Percentiles rank a stretch among this genome's conserved stretches.
phyloP scores from a whole-genome alignment of 2,113 vertebrate genomes.

The Petrocephalus zakoni region DNA sequence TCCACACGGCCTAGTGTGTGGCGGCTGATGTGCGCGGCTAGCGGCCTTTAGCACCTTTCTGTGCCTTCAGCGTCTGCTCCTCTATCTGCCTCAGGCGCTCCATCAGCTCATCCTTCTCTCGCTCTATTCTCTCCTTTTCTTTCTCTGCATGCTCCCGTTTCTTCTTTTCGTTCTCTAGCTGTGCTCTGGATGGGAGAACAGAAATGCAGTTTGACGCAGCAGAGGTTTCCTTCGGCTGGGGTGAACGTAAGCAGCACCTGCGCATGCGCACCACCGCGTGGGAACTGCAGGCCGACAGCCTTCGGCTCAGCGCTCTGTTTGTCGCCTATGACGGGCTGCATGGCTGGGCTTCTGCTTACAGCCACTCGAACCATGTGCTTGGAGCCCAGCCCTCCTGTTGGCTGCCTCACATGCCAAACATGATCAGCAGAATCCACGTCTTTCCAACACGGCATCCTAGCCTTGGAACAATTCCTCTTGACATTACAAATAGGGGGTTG shows the following conservation, averaged over 20 bases:
- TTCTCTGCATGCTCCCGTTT: constrained; percentile 92
- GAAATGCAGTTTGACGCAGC: neutral
- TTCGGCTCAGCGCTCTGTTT: neutral
- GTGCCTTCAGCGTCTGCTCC: constrained; percentile 88
- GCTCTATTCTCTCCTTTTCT: constrained; percentile 92
- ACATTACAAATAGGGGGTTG: neutral
- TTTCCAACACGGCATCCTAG: neutral
- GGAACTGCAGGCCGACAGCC: neutral
- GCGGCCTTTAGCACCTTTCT: constrained; percentile 70
- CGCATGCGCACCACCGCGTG: neutral
- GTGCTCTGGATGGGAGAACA: constrained; percentile 66
- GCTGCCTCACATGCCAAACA: neutral
- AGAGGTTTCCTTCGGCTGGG: neutral
- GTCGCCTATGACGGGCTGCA: neutral
- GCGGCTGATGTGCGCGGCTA: neutral
- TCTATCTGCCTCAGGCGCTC: constrained; percentile 86
- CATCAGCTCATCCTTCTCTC: constrained; percentile 91
- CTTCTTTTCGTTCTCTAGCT: constrained; percentile 96
- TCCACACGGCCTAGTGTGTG: neutral
- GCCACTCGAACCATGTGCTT: neutral
- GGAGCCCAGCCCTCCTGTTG: neutral
- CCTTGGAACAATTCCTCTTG: neutral
- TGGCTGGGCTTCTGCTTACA: neutral
- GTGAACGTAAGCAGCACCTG: neutral
- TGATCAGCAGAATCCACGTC: neutral